Evolutionary conservation across 1,140 invertebrate species (phyloP), one percentile per base, ranked within the genome.

Genomic region (Thalassaphorura encarpata): DNA sequence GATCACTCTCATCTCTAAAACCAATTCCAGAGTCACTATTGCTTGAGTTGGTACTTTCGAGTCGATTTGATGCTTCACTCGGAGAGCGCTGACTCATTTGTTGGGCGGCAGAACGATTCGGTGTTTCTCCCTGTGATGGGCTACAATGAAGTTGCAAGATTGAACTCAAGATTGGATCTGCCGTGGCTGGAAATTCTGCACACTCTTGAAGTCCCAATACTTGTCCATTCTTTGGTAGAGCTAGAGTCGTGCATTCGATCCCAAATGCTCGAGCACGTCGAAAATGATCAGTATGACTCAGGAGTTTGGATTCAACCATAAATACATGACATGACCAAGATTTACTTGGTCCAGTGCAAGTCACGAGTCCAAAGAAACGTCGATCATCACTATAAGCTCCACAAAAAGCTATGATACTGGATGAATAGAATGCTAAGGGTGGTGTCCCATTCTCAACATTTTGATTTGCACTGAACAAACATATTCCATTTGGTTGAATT

Each of bases 11-110:
- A 67, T 91, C 89, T 60, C 86, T 81, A 67, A 92, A 92, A 0
- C 91, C 90, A 52, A 95, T 91, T 0, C 91, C 91, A 18, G 90
- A 95, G 71, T 96, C 92, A 63, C 88, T 92, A 69, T 95, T 96
- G 60, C 88, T 92, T 1, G 87, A 90, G 45, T 86, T 87, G 18
- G 84, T 88, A 1, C 84, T 89, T 16, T 87, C 82, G 66, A 69
- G 47, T 62, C 65, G 58, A 52, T 62, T 64, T 56, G 67, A 61
- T 39, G 63, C 58, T 63, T 67, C 53, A 61, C 61, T 62, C 49
- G 66, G 58, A 54, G 62, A 54, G 52, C 61, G 41, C 19, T 36
- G 27, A 3, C 46, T 11, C 13, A 54, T 16, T 55, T 59, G 24
- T 46, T 63, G 49, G 60, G 60, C 23, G 54, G 52, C 41, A 55